Evolutionary conservation across 1,140 invertebrate species (phyloP), one percentile per base, ranked within the genome.

Genomic region (Pseudomyrmex cubaensis): DNA sequence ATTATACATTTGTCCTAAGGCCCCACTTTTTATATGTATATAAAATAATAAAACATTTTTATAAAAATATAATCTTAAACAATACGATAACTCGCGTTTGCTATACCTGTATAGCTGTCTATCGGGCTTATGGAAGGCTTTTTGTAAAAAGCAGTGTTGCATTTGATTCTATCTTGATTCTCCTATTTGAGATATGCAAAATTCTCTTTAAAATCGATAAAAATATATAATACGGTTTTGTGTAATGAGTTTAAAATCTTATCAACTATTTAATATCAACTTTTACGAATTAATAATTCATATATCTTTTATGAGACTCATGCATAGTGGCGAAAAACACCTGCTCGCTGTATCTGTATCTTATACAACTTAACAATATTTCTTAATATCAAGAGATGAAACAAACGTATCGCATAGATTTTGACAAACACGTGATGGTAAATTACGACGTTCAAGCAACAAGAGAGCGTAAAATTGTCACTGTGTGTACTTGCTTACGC

Each of bases 1-100:
- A 35, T 35, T 70, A 57, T 78, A 74, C 74, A 50, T 7, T 8
- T 77, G 35, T 44, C 73, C 25, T 70, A 87, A 88, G 76, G 72
- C 87, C 76, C 66, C 72, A 4, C 22, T 63, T 17, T 76, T 63
- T 35, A 35, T 35, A 7, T 35, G 35, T 35, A 35, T 35, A 35
- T 75, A 52, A 63, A 76, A 76, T 46, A 76, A 76, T 76, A 76
- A 66, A 80, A 48, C 20, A 73, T 56, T 54, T 70, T 85, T 84
- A 88, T 89, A 89, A 89, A 88, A 88, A 84, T 89, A 89, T 89
- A 88, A 85, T 75, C 66, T 83, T 83, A 77, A 63, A 35, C 35
- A 85, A 85, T 77, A 69, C 63, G 83, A 69, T 59, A 84, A 78
- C 35, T 57, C 22, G 9, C n/a, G 12, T 2, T 74, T 63, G 46